Percentiles rank a stretch among this genome's conserved stretches.
Evolutionary conservation across 2,797 vertebrate genomes (phyloP).

Genomic region (Rhyacichthys aspro): DNA sequence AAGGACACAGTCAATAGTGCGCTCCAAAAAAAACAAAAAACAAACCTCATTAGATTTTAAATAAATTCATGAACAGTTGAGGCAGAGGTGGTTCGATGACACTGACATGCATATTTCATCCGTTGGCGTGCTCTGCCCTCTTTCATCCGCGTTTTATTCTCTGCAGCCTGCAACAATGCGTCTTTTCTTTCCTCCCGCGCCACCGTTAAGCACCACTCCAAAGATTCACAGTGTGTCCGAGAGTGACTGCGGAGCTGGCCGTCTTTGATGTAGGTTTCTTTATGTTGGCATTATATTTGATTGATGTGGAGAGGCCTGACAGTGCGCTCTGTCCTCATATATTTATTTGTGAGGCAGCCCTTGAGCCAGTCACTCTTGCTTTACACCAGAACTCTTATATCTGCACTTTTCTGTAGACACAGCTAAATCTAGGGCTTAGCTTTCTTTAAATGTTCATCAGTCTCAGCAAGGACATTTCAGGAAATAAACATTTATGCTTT

Average conservation of each 20-base stretch:
- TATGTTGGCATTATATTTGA: slow-evolving; percentile 65
- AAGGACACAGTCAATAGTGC: background rate
- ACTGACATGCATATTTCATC: slow-evolving; percentile 11
- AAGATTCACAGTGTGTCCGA: slow-evolving; percentile 38
- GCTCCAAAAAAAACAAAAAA: slow-evolving; percentile 2
- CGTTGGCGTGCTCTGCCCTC: background rate
- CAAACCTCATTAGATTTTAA: background rate
- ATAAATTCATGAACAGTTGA: background rate
- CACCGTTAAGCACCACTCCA: slow-evolving; percentile 32
- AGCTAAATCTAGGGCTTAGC: slow-evolving; percentile 43
- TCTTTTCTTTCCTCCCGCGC: slow-evolving; percentile 21
- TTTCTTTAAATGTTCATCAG: slow-evolving; percentile 42
- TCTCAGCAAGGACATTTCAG: slow-evolving; percentile 25
- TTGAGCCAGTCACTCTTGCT: slow-evolving; percentile 43
- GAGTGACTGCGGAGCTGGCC: slow-evolving; percentile 34
- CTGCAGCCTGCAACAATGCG: slow-evolving; percentile 19
- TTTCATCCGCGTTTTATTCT: background rate
- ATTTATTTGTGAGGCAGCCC: slow-evolving; percentile 67
- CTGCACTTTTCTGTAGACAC: slow-evolving; percentile 49
- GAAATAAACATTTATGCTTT: slow-evolving; percentile 36
- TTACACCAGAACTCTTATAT: slow-evolving; percentile 45
- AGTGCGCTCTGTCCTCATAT: slow-evolving; percentile 62
- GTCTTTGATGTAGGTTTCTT: slow-evolving; percentile 68
- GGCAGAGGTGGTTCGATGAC: background rate
- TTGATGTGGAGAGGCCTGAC: slow-evolving; percentile 62